phyloP scores from a whole-genome alignment of 2,888 invertebrate species.

The Hylaea fasciaria region DNA sequence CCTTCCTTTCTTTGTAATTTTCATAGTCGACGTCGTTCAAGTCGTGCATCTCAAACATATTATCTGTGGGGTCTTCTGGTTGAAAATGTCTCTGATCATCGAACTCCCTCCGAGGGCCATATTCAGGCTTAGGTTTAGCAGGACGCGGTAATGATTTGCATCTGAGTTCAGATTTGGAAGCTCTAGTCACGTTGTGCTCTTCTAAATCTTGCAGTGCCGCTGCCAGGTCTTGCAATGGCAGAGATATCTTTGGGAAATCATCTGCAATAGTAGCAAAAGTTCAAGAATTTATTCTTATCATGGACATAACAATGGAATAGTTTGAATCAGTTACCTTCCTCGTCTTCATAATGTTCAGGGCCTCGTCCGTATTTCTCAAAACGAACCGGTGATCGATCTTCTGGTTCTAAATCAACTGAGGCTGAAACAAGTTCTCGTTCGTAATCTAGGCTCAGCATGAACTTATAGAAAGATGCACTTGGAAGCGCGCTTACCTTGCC shows the following conservation, averaged over 20 bases:
- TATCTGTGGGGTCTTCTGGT: conserved; percentile 68
- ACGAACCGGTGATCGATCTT: conserved; percentile 39
- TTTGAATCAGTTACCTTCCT: conserved; percentile 38
- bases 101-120: conserved; percentile 65
- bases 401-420: conserved; percentile 53
- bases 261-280: conserved; percentile 50
- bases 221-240: conserved; percentile 76
- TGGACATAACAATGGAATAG: no score
- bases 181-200: conserved; percentile 65
- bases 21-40: conserved; percentile 76
- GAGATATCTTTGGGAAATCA: conserved; percentile 76
- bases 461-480: no score
- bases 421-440: conserved; percentile 43
- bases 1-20: conserved; percentile 80
- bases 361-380: conserved; percentile 45
- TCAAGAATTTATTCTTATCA: no score
- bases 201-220: conserved; percentile 75
- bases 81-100: conserved; percentile 64
- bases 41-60: conserved; percentile 73
- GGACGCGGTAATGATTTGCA: conserved; percentile 77
- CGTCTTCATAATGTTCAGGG: conserved; percentile 57
- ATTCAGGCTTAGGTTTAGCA: conserved; percentile 63
- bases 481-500: conserved; percentile 42
- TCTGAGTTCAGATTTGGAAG: conserved; percentile 61
- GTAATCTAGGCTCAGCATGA: no score